Conservation (phyloP, 2,113 vertebrate genomes). For the Oncorhynchus nerka region DNA sequence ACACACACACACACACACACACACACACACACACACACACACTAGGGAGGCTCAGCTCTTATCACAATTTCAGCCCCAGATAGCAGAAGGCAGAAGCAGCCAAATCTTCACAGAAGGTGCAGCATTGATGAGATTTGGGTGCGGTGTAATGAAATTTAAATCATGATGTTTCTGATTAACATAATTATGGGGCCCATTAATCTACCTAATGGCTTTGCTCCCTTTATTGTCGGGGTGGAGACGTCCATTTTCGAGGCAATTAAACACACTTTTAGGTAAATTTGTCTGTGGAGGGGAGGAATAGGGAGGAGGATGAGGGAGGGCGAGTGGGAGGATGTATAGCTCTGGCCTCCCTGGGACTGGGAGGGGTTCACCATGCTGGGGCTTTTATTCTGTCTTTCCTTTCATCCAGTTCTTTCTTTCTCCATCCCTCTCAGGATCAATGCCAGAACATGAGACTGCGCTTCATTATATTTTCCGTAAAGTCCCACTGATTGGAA, state of each 20-base stretch:
- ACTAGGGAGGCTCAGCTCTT: background rate
- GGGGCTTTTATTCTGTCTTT: background rate
- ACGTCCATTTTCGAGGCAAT: slow-evolving; percentile 67
- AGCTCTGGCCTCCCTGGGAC: slow-evolving; percentile 26
- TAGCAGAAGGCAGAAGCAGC: background rate
- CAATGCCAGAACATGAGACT: too few species aligned
- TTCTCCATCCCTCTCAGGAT: background rate
- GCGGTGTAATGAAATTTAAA: slow-evolving; percentile 64
- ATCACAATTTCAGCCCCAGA: slow-evolving; percentile 4
- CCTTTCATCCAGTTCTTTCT: background rate
- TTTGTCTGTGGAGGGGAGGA: slow-evolving; percentile 12
- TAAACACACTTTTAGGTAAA: slow-evolving; percentile 60
- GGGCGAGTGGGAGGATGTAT: slow-evolving; percentile 22
- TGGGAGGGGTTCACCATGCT: slow-evolving; percentile 5
- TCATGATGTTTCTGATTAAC: slow-evolving; percentile 69
- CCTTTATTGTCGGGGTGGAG: slow-evolving; percentile 67
- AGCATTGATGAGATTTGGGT: background rate
- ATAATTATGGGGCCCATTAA: slow-evolving; percentile 73
- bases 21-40: too few species aligned
- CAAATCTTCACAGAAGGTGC: background rate
- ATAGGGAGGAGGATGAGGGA: background rate
- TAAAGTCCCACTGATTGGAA: background rate
- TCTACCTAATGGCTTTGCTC: slow-evolving; percentile 70
- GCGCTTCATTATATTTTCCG: background rate
- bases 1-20: too few species aligned